These are phyloP conservation scores for Antedon mediterranea DNA, from an alignment of 53 echinoderm and acorn worm genomes.

Conservation along the genomic window DNA sequence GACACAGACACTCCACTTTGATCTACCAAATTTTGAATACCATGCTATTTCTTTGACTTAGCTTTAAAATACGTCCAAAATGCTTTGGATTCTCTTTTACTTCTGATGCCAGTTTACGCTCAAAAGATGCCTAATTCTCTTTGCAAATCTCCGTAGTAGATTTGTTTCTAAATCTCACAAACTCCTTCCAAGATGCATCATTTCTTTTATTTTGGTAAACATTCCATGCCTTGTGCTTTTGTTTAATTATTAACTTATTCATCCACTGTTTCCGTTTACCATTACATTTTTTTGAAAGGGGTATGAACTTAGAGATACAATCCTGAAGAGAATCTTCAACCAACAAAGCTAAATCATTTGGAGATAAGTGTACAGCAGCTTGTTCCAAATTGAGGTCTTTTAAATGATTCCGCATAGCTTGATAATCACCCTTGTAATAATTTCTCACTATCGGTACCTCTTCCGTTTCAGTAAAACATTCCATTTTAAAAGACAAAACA, in stretches of 20 bases:
- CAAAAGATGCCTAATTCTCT: too few relatives aligned
- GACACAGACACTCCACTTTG: too few relatives aligned
- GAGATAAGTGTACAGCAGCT: background rate
- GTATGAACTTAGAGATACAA: background rate
- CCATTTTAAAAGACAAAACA: background rate
- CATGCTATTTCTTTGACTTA: too few relatives aligned
- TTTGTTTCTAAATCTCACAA: background rate
- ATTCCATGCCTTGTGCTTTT: background rate
- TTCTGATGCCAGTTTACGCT: too few relatives aligned
- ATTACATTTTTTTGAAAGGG: background rate
- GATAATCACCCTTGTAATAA: too few relatives aligned
- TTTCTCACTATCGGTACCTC: too few relatives aligned
- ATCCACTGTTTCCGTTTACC: background rate
- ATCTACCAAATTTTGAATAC: too few relatives aligned
- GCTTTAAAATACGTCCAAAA: too few relatives aligned
- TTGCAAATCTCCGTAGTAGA: background rate
- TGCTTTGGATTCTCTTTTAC: too few relatives aligned
- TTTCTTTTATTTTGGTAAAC: background rate
- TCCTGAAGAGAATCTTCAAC: background rate
- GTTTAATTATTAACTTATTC: background rate
- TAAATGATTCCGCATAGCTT: background rate
- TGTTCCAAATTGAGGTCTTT: background rate
- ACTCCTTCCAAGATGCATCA: background rate
- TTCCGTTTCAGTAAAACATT: background rate
- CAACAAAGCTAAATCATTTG: background rate